phyloP scores from a whole-genome alignment of 2,113 vertebrate genomes.

The Okapia johnstoni region DNA sequence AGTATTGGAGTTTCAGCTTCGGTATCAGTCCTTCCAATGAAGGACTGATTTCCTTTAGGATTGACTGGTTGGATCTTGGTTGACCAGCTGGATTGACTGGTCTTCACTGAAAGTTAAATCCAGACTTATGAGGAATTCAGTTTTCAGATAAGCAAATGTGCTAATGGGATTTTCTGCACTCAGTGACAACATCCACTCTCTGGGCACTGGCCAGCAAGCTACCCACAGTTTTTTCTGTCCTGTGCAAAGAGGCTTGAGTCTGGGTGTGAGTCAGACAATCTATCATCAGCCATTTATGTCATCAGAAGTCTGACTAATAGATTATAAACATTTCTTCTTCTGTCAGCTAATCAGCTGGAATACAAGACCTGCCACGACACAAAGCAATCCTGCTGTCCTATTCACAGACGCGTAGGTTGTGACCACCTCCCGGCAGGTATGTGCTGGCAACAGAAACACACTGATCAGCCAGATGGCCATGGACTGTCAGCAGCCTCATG shows the following conservation, averaged over 20 bases:
- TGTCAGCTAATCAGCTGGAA: background rate
- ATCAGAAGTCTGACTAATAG: slow-evolving; percentile 3
- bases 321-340: background rate
- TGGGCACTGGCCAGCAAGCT: background rate
- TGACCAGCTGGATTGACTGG: no score
- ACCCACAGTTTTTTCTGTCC: background rate
- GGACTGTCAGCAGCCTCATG: rapidly evolving
- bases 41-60: no score
- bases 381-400: background rate
- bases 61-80: background rate
- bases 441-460: background rate
- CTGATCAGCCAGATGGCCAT: background rate
- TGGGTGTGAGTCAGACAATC: background rate
- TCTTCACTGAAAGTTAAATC: slow-evolving; percentile 27
- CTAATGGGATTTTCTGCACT: background rate
- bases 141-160: background rate
- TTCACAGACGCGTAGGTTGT: background rate
- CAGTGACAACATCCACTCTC: background rate
- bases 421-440: background rate
- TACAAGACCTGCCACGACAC: background rate
- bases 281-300: background rate
- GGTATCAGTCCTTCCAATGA: no score
- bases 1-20: no score
- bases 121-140: slow-evolving; percentile 20
- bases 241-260: background rate